Conservation (phyloP, 2,888 invertebrate genomes). For the Melieria picta region DNA sequence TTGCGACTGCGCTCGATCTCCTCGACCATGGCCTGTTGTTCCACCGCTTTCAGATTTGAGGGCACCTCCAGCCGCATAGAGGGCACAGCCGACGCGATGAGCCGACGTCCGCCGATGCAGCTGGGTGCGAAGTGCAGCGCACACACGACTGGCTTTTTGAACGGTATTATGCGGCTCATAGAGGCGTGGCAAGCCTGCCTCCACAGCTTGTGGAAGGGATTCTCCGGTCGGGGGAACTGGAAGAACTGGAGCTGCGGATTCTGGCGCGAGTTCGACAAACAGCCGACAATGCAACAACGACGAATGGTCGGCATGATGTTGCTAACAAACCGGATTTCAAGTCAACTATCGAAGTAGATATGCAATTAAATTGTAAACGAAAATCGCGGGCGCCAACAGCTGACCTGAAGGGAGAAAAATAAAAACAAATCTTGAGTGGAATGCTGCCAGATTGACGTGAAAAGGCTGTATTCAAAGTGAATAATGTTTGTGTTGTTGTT, state of each 20-base stretch:
- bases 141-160: slow-evolving; percentile 62
- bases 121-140: slow-evolving; percentile 61
- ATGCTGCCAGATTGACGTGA: no score
- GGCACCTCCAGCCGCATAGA: slow-evolving; percentile 58
- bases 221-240: slow-evolving; percentile 61
- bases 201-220: slow-evolving; percentile 60
- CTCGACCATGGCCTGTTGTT: slow-evolving; percentile 59
- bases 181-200: slow-evolving; percentile 64
- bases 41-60: slow-evolving; percentile 57
- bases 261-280: slow-evolving; percentile 60
- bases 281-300: slow-evolving; percentile 63
- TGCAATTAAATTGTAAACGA: background rate
- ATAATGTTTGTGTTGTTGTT: no score
- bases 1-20: slow-evolving; percentile 60
- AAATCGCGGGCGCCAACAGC: background rate
- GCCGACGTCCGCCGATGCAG: slow-evolving; percentile 57
- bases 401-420: slow-evolving; percentile 15
- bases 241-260: slow-evolving; percentile 62
- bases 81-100: slow-evolving; percentile 59
- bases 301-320: slow-evolving; percentile 59
- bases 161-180: slow-evolving; percentile 59
- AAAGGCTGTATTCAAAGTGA: no score
- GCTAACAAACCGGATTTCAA: background rate
- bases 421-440: background rate
- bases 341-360: background rate